Percentiles rank a stretch among this genome's conserved stretches.
Evolutionary conservation across 1,140 invertebrate species (phyloP).

Genomic region (Heterodera schachtii): DNA sequence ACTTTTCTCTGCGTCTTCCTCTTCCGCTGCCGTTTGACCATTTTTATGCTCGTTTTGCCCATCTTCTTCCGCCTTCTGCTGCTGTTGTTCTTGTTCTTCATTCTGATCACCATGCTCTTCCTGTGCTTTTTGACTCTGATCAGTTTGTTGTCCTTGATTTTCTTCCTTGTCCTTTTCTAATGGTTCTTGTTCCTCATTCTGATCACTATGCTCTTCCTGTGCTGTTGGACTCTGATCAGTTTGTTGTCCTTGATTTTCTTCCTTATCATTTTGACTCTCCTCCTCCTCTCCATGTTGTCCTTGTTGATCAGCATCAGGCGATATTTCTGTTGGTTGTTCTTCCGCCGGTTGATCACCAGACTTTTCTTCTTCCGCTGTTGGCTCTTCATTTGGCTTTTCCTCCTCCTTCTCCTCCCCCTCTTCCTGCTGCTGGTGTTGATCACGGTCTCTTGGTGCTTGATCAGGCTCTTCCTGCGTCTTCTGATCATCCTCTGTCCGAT

Average conservation of each 20-base stretch:
- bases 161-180: neutral
- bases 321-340: no score
- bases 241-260: neutral
- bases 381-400: no score
- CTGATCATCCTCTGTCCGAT: no score
- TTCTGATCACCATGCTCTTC: conserved; percentile 3
- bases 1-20: neutral
- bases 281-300: neutral
- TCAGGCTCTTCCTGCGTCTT: no score
- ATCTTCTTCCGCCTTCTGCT: neutral
- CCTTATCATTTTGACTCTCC: neutral
- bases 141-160: neutral
- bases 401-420: no score
- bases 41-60: no score
- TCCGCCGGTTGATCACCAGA: no score
- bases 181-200: neutral
- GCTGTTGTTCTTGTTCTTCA: neutral
- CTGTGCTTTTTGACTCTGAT: neutral
- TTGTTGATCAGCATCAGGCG: neutral
- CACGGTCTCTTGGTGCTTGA: no score
- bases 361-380: no score
- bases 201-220: neutral
- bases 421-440: no score
- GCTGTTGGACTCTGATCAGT: neutral
- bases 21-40: no score